phyloP scores from a whole-genome alignment of 2,797 vertebrate genomes.

The Smutsia gigantea region DNA sequence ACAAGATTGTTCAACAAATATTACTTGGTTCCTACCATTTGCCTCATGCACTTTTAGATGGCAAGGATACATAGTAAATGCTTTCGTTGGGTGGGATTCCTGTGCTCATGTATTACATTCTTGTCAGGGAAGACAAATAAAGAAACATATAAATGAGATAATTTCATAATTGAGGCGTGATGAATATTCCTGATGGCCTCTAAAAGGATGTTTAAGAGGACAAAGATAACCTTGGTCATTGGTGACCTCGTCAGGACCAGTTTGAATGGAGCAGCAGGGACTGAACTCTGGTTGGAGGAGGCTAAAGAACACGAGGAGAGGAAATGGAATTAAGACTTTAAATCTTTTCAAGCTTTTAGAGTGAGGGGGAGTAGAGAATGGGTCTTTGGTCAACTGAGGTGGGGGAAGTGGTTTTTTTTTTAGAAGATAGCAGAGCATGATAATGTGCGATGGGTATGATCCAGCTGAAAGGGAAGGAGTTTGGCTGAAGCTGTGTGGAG shows the following conservation, averaged over 20 bases:
- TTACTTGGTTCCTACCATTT: neutral
- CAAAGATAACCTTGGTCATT: neutral
- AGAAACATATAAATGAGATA: neutral
- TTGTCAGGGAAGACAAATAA: neutral
- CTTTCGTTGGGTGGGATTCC: neutral
- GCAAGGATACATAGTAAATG: neutral
- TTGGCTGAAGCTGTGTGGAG: neutral
- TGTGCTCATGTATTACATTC: slow-evolving; percentile 33
- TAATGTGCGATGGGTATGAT: neutral
- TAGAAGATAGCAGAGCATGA: neutral
- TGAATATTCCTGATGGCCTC: neutral
- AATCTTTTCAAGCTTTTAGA: neutral
- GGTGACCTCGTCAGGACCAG: neutral
- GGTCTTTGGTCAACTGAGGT: neutral
- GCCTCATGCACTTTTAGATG: neutral
- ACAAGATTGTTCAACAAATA: neutral
- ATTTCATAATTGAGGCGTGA: neutral
- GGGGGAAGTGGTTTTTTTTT: neutral
- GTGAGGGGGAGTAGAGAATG: neutral
- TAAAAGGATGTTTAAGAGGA: neutral
- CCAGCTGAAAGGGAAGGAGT: neutral
- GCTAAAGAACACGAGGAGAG: neutral
- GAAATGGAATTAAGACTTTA: neutral
- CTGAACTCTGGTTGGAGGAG: neutral
- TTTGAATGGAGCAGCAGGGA: neutral